Percentiles rank a stretch among this genome's conserved stretches.
These are phyloP conservation scores for Tokudaia muenninki DNA, from an alignment of 2,797 vertebrate species.

Conservation along the genomic window DNA sequence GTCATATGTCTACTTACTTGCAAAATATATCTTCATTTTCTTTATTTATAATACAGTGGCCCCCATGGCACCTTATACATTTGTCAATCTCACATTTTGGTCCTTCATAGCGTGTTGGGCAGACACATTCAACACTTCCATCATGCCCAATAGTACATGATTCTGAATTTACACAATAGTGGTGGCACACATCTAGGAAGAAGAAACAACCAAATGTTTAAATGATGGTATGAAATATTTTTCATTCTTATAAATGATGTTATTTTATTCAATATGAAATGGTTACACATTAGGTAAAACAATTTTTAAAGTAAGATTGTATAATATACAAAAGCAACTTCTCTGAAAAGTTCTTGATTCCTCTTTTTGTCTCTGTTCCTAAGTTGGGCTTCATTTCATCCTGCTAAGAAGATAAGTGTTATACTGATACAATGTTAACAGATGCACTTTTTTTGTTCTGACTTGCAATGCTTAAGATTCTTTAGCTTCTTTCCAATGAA, in stretches of 20 bases:
- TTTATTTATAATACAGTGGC: conserved; percentile 94
- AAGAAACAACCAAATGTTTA: neutral
- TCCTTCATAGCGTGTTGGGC: conserved; percentile 95
- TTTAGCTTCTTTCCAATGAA: neutral
- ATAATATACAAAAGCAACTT: neutral
- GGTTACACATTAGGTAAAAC: neutral
- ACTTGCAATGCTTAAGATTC: neutral
- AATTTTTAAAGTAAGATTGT: neutral
- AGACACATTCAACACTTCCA: conserved; percentile 96
- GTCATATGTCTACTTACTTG: conserved; percentile 94
- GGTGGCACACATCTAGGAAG: conserved; percentile 91
- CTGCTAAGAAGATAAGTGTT: neutral
- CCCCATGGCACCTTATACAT: conserved; percentile 95
- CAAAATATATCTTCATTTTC: conserved; percentile 94
- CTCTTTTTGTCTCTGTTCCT: neutral
- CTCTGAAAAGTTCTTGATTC: neutral
- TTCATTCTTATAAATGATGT: neutral
- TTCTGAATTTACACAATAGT: conserved; percentile 97
- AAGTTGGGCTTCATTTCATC: neutral
- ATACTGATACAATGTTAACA: neutral
- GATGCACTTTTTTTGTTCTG: neutral
- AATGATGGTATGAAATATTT: neutral
- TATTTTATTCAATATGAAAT: neutral
- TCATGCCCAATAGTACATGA: conserved; percentile 95
- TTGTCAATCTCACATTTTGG: conserved; percentile 97